phyloP scores from a whole-genome alignment of 1,140 invertebrate species.

The Pseudachorutes palmiensis region DNA sequence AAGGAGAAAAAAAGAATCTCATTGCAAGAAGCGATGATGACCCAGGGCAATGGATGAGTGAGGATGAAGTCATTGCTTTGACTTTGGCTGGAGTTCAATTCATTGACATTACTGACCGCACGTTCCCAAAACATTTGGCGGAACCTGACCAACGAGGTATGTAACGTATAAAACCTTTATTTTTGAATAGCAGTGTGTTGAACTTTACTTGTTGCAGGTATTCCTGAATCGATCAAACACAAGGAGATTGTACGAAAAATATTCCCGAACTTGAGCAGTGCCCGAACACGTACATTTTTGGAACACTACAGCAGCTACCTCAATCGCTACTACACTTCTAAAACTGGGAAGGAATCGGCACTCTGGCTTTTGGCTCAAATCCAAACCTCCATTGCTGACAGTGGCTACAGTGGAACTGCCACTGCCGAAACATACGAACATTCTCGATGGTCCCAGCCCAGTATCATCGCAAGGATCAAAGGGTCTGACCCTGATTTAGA shows the following conservation, averaged over 20 bases:
- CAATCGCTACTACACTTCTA: slow-evolving; percentile 1
- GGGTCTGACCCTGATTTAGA: slow-evolving; percentile 20
- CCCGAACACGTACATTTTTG: background rate
- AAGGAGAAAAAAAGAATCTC: no score
- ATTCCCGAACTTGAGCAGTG: background rate
- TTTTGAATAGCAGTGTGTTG: no score
- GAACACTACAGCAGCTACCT: background rate
- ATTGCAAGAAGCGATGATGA: background rate
- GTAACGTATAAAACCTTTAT: background rate
- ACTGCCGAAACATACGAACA: slow-evolving; percentile 7
- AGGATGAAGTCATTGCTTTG: background rate
- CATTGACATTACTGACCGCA: background rate
- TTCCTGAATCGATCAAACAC: background rate
- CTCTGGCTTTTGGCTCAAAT: background rate
- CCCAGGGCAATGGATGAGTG: background rate
- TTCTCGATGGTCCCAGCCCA: slow-evolving; percentile 10
- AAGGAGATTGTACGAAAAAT: background rate
- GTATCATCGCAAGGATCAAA: slow-evolving; percentile 19
- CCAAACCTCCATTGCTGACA: background rate
- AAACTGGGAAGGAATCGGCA: background rate
- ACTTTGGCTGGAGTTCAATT: background rate
- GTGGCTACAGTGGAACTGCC: slow-evolving; percentile 11
- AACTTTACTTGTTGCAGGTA: background rate
- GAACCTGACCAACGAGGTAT: background rate
- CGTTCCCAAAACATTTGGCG: background rate